These are phyloP conservation scores for Ennomos erosarius DNA, from an alignment of 2,888 invertebrate genomes.

Conservation along the genomic window DNA sequence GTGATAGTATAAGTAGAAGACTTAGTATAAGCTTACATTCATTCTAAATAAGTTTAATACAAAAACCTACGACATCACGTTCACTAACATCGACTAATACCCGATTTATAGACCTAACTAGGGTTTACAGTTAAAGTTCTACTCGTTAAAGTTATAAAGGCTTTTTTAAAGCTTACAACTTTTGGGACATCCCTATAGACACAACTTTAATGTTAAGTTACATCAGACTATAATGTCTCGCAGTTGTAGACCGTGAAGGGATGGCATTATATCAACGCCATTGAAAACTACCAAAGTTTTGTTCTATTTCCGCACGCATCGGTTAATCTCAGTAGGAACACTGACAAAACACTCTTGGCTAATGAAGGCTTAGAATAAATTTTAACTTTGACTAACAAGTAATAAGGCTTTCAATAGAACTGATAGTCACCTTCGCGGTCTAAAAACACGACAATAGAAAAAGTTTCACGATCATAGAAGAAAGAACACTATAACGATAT, in stretches of 20 bases:
- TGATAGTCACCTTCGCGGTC: too few relatives aligned
- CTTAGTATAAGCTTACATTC: conserved; percentile 49
- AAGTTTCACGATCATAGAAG: too few relatives aligned
- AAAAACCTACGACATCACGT: conserved; percentile 71
- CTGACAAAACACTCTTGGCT: too few relatives aligned
- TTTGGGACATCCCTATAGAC: conserved; percentile 22
- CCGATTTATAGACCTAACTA: conserved; percentile 44
- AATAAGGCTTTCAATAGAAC: too few relatives aligned
- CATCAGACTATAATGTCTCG: conserved; percentile 19
- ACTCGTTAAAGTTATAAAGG: conserved; percentile 35
- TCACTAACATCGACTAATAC: conserved; percentile 61
- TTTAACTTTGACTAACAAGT: too few relatives aligned
- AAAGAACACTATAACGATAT: too few relatives aligned
- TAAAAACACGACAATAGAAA: too few relatives aligned
- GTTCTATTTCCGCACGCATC: too few relatives aligned
- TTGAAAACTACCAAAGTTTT: background rate
- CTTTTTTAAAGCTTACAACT: conserved; percentile 40
- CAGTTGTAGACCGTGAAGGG: conserved; percentile 7
- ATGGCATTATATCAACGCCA: background rate
- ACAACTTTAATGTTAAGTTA: conserved; percentile 19
- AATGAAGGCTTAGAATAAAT: too few relatives aligned
- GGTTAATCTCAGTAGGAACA: too few relatives aligned
- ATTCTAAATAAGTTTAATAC: conserved; percentile 54
- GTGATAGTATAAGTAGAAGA: conserved; percentile 12
- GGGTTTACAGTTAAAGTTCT: conserved; percentile 32